Conservation (phyloP, 1,140 invertebrate genomes). For the Neuroterus valhalla region DNA sequence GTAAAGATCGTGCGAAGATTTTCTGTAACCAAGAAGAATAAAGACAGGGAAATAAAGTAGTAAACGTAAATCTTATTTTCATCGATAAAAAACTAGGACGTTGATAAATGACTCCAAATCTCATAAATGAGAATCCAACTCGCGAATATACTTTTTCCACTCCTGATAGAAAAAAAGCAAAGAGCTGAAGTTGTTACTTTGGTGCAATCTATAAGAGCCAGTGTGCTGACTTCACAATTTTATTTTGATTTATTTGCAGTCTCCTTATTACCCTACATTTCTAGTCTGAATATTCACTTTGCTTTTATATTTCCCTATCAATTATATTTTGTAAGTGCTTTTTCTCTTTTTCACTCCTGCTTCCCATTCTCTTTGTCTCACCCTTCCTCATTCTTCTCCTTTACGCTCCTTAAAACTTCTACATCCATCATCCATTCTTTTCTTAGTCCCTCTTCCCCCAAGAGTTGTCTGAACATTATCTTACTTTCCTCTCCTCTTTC, state of each 20-base stretch:
- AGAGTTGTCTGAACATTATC: too few relatives aligned
- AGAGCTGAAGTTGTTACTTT: slow-evolving; percentile 29
- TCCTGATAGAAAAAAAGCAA: slow-evolving; percentile 24
- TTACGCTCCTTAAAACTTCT: too few relatives aligned
- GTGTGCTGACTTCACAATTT: slow-evolving; percentile 28
- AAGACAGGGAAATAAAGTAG: slow-evolving; percentile 26
- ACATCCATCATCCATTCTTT: too few relatives aligned
- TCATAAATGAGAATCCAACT: slow-evolving; percentile 31
- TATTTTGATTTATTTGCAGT: slow-evolving; percentile 11
- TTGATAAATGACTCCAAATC: slow-evolving; percentile 29
- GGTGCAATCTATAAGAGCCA: slow-evolving; percentile 19
- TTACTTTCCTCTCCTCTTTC: too few relatives aligned
- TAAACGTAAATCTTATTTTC: slow-evolving; percentile 23
- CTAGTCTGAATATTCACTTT: background rate
- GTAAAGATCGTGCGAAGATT: background rate
- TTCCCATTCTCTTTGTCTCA: too few relatives aligned
- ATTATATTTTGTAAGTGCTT: too few relatives aligned
- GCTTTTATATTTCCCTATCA: too few relatives aligned
- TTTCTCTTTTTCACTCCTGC: too few relatives aligned
- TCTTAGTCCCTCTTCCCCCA: too few relatives aligned
- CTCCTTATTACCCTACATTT: slow-evolving; percentile 17
- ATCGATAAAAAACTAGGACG: slow-evolving; percentile 23
- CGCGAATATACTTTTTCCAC: slow-evolving; percentile 29
- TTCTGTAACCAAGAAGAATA: slow-evolving; percentile 22
- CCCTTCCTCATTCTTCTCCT: too few relatives aligned